Conservation (phyloP, 2,113 vertebrate genomes). For the Pelecanus crispus region DNA sequence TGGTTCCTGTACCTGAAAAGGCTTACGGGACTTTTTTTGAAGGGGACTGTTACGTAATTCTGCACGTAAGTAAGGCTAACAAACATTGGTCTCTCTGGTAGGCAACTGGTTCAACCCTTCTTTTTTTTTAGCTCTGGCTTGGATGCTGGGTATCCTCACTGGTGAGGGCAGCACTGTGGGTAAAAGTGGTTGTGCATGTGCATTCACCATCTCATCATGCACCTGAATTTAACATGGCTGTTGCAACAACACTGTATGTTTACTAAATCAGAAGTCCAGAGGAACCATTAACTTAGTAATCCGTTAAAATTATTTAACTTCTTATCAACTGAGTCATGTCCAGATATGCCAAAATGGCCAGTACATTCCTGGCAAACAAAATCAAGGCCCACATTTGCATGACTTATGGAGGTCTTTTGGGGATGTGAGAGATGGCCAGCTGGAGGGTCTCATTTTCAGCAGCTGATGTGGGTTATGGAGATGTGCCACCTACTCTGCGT, state of each 20-base stretch:
- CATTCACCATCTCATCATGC: background rate
- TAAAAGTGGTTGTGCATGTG: background rate
- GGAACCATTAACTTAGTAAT: background rate
- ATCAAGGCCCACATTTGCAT: background rate
- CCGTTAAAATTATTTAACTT: background rate
- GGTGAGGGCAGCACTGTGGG: background rate
- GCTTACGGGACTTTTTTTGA: constrained; percentile 87
- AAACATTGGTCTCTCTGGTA: background rate
- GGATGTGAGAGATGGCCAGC: background rate
- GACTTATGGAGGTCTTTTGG: background rate
- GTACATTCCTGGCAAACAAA: background rate
- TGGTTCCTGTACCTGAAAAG: constrained; percentile 79
- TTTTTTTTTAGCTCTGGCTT: background rate
- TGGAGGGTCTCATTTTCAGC: background rate
- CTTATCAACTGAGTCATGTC: background rate
- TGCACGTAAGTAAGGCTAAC: constrained; percentile 73
- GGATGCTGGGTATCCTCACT: background rate
- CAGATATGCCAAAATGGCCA: background rate
- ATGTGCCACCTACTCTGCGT: background rate
- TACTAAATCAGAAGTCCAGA: background rate
- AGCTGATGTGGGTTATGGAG: background rate
- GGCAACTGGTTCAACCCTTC: background rate
- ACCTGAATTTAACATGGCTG: background rate
- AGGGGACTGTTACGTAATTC: constrained; percentile 86
- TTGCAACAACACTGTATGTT: background rate